Percentiles rank a stretch among this genome's conserved stretches.
These are phyloP conservation scores for Osmoderma eremita DNA, from an alignment of 2,888 invertebrate species.

Conservation along the genomic window DNA sequence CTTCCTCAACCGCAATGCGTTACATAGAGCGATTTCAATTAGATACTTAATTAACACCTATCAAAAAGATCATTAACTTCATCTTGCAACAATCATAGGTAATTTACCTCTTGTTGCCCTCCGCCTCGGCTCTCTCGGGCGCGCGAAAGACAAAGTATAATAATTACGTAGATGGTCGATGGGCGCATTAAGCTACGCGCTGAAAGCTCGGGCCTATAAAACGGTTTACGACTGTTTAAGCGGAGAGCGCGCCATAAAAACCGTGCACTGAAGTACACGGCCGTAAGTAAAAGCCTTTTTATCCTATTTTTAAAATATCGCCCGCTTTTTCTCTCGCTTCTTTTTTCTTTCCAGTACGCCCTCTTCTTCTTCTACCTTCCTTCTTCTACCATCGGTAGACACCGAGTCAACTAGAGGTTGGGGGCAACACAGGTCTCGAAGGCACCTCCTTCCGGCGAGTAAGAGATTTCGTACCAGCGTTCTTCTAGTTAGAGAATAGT, in stretches of 20 bases:
- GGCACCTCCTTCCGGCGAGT: constrained; percentile 9
- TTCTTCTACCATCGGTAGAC: not conserved
- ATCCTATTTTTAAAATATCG: constrained; percentile 43
- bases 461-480: constrained; percentile 21
- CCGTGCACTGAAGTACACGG: constrained; percentile 44
- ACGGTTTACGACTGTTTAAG: constrained; percentile 62
- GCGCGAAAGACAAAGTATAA: constrained; percentile 58
- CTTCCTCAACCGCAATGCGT: too few species aligned
- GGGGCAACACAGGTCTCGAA: too few species aligned
- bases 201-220: constrained; percentile 62
- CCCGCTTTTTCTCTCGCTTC: constrained; percentile 6
- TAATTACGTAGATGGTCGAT: constrained; percentile 59
- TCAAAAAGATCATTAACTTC: constrained; percentile 32
- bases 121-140: constrained; percentile 22
- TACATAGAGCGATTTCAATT: too few species aligned
- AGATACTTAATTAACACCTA: constrained; percentile 27
- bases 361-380: constrained; percentile 2
- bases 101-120: constrained; percentile 54
- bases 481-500: not conserved
- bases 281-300: constrained; percentile 47
- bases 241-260: constrained; percentile 51
- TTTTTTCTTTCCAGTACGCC: constrained; percentile 12
- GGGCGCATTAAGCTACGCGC: constrained; percentile 60
- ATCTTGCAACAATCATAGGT: constrained; percentile 53
- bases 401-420: too few species aligned